Evolutionary conservation across 1,140 invertebrate genomes (phyloP), one percentile per base, ranked within the genome.

Genomic region (Megalonaias nervosa): DNA sequence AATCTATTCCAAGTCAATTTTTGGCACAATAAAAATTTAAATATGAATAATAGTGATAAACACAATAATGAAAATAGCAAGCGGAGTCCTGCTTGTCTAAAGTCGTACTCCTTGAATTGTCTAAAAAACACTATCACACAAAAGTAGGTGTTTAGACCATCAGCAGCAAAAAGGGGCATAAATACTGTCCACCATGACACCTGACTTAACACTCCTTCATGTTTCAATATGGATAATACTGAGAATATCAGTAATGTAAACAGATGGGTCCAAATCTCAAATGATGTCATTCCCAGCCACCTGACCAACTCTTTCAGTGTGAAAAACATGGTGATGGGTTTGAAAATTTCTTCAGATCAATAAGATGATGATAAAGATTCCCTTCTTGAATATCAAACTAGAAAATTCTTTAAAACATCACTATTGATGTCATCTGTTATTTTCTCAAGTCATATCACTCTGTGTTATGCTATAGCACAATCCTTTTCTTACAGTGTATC

Each of bases 101-200:
- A 70, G 93, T 96, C 95, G 83, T 96, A 92, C 48, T 87, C 85
- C 60, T 81, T 80, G 84, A 95, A 95, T 95, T 97, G 97, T 83
- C 97, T 93, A 84, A 99, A 97, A 86, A 97, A 96, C 64, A 98
- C 95, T 84, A 98, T 98, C 19, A 96, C 94, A 88, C 96, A 97
- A 90, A 99, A 98, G 90, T 99, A 99, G 19, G 95, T 94, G 91
- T 97, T 97, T 64, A 98, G 92, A 60, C 95, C 96, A 92, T 99
- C 97, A 80, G 95, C 95, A 26, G 96, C 93, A 92, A 98, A 99
- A 38, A 98, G 90, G 0, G 97, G 97, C 11, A 95, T 94, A 91
- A 98, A 98, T 48, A 97, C 94, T 69, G 94, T 93, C 94, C 96
- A 97, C 92, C 92, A 93, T 11, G 88, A 87, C 38, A 48, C 9